A percentile compares a stretch with the other conserved stretches of the same genome.
Conservation (phyloP, 2,113 vertebrate species). For the Shinisaurus crocodilurus region DNA sequence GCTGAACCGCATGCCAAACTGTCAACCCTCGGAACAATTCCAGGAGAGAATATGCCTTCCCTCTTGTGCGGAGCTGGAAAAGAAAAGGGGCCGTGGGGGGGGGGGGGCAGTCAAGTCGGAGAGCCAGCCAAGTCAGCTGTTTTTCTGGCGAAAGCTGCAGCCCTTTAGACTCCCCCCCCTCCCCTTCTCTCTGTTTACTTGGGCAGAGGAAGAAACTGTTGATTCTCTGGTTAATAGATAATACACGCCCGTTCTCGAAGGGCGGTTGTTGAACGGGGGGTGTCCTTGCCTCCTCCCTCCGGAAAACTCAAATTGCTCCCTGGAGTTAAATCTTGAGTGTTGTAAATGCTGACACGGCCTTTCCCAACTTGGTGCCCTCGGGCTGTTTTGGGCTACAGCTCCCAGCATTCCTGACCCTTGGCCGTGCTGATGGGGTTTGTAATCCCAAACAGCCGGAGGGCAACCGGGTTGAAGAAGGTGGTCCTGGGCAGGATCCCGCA, state of each 20-base stretch:
- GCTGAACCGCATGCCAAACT: no score
- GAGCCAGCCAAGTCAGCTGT: not conserved
- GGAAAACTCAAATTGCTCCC: not conserved
- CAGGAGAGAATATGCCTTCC: not conserved
- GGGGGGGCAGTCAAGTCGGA: not conserved
- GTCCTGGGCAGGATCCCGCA: no score
- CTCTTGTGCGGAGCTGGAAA: not conserved
- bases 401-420: no score
- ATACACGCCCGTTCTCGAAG: not conserved
- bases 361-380: no score
- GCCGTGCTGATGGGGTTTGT: no score
- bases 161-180: not conserved
- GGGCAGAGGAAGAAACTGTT: not conserved
- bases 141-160: no score
- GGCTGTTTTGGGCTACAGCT: no score
- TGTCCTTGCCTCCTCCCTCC: not conserved
- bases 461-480: no score
- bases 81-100: not conserved
- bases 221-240: not conserved
- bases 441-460: no score
- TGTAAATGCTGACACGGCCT: no score
- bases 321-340: not conserved
- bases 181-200: not conserved
- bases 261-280: no score
- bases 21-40: no score